phyloP scores from a whole-genome alignment of 2,888 invertebrate species.

The Eumerus sabulonum region DNA sequence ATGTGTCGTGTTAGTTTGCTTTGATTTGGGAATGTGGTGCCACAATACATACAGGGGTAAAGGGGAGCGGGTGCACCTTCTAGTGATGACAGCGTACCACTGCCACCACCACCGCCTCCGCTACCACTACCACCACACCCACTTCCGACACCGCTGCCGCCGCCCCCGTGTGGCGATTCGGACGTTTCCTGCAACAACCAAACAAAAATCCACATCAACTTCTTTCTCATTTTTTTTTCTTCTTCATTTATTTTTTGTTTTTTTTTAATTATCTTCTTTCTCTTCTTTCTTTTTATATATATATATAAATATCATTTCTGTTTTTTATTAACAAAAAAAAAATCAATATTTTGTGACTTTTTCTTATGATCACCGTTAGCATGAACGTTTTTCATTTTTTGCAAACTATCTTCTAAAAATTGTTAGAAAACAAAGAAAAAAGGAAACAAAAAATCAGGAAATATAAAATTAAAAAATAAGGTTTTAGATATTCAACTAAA shows the following conservation, averaged over 20 bases:
- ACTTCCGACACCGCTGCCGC: constrained; percentile 69
- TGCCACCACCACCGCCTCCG: constrained; percentile 72
- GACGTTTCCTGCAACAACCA: constrained; percentile 93
- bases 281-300: constrained; percentile 46
- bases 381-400: constrained; percentile 57
- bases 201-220: constrained; percentile 94
- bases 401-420: constrained; percentile 57
- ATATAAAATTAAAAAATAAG: constrained; percentile 60
- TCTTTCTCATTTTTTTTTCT: constrained; percentile 80
- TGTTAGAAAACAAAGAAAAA: constrained; percentile 47
- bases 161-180: constrained; percentile 82
- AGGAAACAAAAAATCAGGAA: constrained; percentile 51
- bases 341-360: constrained; percentile 68
- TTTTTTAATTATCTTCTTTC: constrained; percentile 56
- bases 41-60: constrained; percentile 94
- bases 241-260: constrained; percentile 70
- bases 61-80: constrained; percentile 77
- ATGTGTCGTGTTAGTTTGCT: constrained; percentile 94
- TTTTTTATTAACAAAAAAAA: constrained; percentile 14
- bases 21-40: constrained; percentile 92
- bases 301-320: constrained; percentile 31
- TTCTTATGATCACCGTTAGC: constrained; percentile 65
- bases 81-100: constrained; percentile 69
- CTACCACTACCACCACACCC: constrained; percentile 69
- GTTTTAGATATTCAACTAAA: constrained; percentile 56